These are phyloP conservation scores for Drosophila eugracilis DNA, from an alignment of 1,140 invertebrate genomes.

Conservation along the genomic window DNA sequence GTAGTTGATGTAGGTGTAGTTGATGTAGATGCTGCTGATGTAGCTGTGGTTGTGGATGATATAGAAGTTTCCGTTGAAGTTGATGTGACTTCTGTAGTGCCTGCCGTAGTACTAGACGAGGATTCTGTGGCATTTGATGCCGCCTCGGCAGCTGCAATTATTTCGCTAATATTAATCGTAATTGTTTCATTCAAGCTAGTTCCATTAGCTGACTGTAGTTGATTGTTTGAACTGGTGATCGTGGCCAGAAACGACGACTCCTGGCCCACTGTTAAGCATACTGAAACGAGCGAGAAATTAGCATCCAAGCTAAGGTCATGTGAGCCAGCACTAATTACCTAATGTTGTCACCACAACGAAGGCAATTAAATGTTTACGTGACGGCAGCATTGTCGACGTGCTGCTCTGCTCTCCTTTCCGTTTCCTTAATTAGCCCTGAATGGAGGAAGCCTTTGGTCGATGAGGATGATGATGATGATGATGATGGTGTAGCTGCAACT, in stretches of 20 bases:
- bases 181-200: slow-evolving; percentile 60
- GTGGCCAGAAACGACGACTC: slow-evolving; percentile 63
- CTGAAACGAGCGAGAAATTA: slow-evolving; percentile 26
- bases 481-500: slow-evolving; percentile 18
- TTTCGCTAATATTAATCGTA: slow-evolving; percentile 65
- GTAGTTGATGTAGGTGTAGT: slow-evolving; percentile 17
- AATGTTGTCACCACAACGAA: slow-evolving; percentile 79
- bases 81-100: neutral
- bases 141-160: slow-evolving; percentile 54
- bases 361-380: slow-evolving; percentile 78
- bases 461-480: no score
- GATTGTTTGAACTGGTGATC: slow-evolving; percentile 62
- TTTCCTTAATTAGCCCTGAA: slow-evolving; percentile 62
- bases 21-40: slow-evolving; percentile 3
- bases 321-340: slow-evolving; percentile 70
- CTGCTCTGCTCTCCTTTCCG: slow-evolving; percentile 18
- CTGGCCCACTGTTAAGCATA: slow-evolving; percentile 40
- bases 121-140: slow-evolving; percentile 8
- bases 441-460: slow-evolving; percentile 20
- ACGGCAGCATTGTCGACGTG: slow-evolving; percentile 40
- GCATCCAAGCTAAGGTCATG: slow-evolving; percentile 44
- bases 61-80: slow-evolving; percentile 3
- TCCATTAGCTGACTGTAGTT: slow-evolving; percentile 43
- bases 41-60: no score
- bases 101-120: neutral